Evolutionary conservation across 2,797 vertebrate species (phyloP), one percentile per base, ranked within the genome.

Genomic region (Lutjanus campechanus): DNA sequence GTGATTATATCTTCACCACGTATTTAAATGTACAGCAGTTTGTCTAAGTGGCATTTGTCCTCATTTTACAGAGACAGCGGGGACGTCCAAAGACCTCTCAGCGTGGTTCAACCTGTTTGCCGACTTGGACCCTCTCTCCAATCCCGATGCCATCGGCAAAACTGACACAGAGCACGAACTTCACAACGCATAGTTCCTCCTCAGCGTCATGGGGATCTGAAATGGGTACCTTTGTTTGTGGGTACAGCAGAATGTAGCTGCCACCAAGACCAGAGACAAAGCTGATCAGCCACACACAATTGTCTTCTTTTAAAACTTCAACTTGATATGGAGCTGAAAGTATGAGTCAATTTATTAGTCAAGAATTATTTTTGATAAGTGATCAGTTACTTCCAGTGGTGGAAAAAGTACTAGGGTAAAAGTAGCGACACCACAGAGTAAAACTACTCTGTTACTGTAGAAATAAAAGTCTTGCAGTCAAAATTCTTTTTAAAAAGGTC

Each of bases 141-240:
- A 97, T 76, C 95, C 96, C 10, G 96, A 96, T 11, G 92, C 95
- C 0, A 90, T 99, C 36, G 98, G 98, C 66, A 97, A 95, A 93
- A 96, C 96, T 0, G 96, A 96, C 88, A 91, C 95, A 77, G 97
- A 98, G 84, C 97, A 98, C 0, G 96, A 99, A 88, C 96, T 98
- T 79, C 96, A 98, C 88, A 98, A 96, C 41, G 98, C 98, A 22
- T 99, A 96, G 96, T 51, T 78, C 85, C 29, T 67, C 63, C 82
- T 54, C 62, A 4, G 22, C 3, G 12, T 15, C 63, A 66, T 0
- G 19, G 47, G 17, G 68, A 55, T 56, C 19, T 47, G 2, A 77
- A 53, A 59, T 22, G 12, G 44, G 46, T 10, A 67, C 56, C 0
- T 71, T 62, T 19, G 43, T 64, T 41, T 13, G 67, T 41, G 64